Percentiles rank a stretch among this genome's conserved stretches.
These are phyloP conservation scores for Botia almorhae DNA, from an alignment of 2,797 vertebrate genomes.

Conservation along the genomic window DNA sequence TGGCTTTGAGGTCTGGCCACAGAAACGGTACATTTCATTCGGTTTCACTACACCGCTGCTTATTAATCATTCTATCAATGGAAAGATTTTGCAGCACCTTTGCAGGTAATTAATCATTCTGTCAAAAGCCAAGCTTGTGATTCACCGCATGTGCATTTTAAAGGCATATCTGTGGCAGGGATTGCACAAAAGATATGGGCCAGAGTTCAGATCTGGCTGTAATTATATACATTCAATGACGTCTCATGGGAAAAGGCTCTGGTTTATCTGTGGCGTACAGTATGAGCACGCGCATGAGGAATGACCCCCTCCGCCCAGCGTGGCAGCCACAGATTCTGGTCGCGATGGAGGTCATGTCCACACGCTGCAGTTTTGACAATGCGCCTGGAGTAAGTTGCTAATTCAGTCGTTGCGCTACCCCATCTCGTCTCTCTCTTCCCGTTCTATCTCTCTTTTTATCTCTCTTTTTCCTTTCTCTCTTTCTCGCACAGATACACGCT, in stretches of 20 bases:
- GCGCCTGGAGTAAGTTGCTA: slow-evolving; percentile 59
- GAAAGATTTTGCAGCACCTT: slow-evolving; percentile 50
- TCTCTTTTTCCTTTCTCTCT: slow-evolving; percentile 41
- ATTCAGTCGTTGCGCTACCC: slow-evolving; percentile 57
- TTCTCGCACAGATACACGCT: slow-evolving; percentile 1
- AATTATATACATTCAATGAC: slow-evolving; percentile 51
- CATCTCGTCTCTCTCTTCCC: slow-evolving; percentile 43
- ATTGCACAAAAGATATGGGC: slow-evolving; percentile 49
- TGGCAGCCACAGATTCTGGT: slow-evolving; percentile 44
- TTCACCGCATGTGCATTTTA: slow-evolving; percentile 63
- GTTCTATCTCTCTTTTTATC: slow-evolving; percentile 34
- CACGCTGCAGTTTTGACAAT: slow-evolving; percentile 58
- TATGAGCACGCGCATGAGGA: slow-evolving; percentile 31
- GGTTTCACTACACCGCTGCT: slow-evolving; percentile 27
- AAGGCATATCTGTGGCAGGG: slow-evolving; percentile 62
- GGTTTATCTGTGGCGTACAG: slow-evolving; percentile 6
- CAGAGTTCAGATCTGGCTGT: slow-evolving; percentile 41
- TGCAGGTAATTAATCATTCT: slow-evolving; percentile 76
- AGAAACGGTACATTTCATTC: slow-evolving; percentile 19
- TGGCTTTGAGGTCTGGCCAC: not conserved
- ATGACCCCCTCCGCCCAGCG: slow-evolving; percentile 30
- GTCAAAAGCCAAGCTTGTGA: slow-evolving; percentile 70
- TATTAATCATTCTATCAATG: slow-evolving; percentile 62
- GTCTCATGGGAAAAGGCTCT: slow-evolving; percentile 23
- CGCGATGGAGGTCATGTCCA: slow-evolving; percentile 58